Percentiles rank a stretch among this genome's conserved stretches.
phyloP scores from a whole-genome alignment of 2,113 vertebrate genomes.

The Pogona vitticeps region DNA sequence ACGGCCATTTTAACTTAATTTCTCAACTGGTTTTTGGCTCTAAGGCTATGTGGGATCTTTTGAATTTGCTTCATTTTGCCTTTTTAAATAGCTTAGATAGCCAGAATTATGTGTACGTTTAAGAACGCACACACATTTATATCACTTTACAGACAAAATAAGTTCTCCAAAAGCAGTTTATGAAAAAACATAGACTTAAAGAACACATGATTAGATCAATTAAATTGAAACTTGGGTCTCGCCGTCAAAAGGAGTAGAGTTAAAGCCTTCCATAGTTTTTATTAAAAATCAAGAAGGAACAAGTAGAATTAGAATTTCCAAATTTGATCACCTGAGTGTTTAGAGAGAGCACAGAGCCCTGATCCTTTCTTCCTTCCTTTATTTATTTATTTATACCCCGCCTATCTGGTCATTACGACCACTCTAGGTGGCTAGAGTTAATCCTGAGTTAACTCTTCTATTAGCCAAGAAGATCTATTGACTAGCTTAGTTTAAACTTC shows the following conservation, averaged over 20 bases:
- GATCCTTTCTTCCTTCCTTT: too few relatives aligned
- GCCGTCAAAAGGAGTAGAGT: background rate
- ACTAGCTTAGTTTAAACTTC: too few relatives aligned
- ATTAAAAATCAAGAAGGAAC: background rate
- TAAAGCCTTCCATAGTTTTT: background rate
- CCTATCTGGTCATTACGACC: too few relatives aligned
- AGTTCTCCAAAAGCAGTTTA: background rate
- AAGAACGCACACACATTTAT: background rate
- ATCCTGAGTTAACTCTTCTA: too few relatives aligned
- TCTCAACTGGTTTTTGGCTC: conserved; percentile 35
- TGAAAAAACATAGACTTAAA: background rate
- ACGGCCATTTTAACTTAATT: conserved; percentile 37
- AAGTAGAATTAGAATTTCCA: background rate
- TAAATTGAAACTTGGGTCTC: background rate
- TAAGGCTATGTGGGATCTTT: conserved; percentile 19
- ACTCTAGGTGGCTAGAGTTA: too few relatives aligned
- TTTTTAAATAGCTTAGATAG: background rate
- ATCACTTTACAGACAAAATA: background rate
- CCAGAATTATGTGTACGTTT: background rate
- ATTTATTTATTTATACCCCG: too few relatives aligned
- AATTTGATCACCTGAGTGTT: background rate
- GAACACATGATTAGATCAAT: background rate
- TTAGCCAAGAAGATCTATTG: too few relatives aligned
- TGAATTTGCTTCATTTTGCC: background rate
- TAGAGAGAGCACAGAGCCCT: too few relatives aligned